phyloP scores from a whole-genome alignment of 2,797 vertebrate genomes.

The Sebastes alutus region DNA sequence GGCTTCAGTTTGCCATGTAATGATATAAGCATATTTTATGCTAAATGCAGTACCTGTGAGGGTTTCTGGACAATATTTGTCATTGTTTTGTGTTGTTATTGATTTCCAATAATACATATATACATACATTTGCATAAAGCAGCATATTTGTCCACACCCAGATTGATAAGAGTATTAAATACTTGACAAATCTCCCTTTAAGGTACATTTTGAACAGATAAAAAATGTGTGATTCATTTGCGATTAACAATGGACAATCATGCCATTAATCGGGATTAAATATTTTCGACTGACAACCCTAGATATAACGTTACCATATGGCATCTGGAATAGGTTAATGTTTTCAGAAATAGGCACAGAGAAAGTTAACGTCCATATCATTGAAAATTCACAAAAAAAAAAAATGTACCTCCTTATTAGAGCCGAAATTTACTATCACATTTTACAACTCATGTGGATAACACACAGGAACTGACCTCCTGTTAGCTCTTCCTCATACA shows the following conservation, averaged over 20 bases:
- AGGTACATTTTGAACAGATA: background rate
- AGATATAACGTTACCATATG: background rate
- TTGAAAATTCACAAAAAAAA: background rate
- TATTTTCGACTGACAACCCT: background rate
- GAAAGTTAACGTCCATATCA: background rate
- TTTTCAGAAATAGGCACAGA: background rate
- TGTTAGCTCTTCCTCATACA: slow-evolving; percentile 13
- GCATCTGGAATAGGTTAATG: background rate
- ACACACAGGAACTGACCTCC: slow-evolving; percentile 48
- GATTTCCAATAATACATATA: no score
- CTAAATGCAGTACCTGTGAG: no score
- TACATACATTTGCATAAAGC: no score
- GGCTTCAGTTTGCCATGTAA: rapidly evolving
- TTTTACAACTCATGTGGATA: slow-evolving; percentile 1
- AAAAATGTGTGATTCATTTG: background rate
- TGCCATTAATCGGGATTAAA: background rate
- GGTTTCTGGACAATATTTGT: no score
- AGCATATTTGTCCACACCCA: no score
- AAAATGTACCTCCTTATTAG: slow-evolving; percentile 1
- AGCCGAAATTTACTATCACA: background rate
- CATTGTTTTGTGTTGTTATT: no score
- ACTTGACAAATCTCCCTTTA: no score
- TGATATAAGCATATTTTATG: no score
- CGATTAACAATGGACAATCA: background rate
- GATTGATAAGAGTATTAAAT: no score